phyloP scores from a whole-genome alignment of 2,113 vertebrate genomes.

The Cathartes aura region DNA sequence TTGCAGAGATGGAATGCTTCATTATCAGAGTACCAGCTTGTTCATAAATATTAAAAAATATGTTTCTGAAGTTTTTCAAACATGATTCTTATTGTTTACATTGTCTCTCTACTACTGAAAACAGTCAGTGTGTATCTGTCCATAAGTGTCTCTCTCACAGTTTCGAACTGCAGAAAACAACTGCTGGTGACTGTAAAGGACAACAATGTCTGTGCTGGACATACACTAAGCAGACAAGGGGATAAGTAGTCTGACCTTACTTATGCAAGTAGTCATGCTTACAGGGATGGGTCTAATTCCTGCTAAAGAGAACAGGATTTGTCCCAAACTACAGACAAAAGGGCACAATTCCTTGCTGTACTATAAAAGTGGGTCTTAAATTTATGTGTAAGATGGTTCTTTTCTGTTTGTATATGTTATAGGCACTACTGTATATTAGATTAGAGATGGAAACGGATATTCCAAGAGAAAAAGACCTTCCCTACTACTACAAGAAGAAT shows the following conservation, averaged over 20 bases:
- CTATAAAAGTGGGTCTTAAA: background rate
- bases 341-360: background rate
- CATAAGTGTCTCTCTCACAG: background rate
- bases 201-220: background rate
- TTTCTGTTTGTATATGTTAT: background rate
- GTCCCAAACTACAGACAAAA: background rate
- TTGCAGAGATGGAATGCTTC: slow-evolving; percentile 59
- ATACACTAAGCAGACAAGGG: background rate
- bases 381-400: background rate
- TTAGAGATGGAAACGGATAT: background rate
- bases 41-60: slow-evolving; percentile 70
- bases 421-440: background rate
- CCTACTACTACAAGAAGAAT: background rate
- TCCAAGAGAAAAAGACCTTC: background rate
- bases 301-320: background rate
- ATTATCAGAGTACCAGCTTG: slow-evolving; percentile 51
- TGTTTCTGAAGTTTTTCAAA: slow-evolving; percentile 27
- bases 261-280: background rate
- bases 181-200: background rate
- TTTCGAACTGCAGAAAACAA: background rate
- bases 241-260: background rate
- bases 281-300: background rate
- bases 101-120: background rate
- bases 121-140: background rate
- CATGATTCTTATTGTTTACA: slow-evolving; percentile 6